phyloP scores from a whole-genome alignment of 2,113 vertebrate genomes.

The Clinocottus analis region DNA sequence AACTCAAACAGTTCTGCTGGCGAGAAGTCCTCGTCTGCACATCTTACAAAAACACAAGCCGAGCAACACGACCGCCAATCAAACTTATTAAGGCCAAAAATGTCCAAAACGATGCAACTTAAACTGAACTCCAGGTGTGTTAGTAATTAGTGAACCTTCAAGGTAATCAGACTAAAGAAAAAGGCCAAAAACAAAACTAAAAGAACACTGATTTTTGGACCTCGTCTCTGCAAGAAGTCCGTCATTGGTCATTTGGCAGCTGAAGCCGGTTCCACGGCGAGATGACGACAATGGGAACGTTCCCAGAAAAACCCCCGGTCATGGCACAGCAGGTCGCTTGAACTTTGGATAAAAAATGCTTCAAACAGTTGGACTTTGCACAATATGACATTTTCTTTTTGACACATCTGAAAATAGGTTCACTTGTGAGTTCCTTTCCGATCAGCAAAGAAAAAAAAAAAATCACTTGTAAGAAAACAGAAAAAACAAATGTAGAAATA shows the following conservation, averaged over 20 bases:
- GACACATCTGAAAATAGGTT: conserved; percentile 70
- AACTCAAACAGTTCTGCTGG: conserved; percentile 34
- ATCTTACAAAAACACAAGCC: conserved; percentile 28
- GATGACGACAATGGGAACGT: conserved; percentile 8
- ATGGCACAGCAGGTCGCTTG: conserved; percentile 78
- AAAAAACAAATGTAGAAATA: conserved; percentile 40
- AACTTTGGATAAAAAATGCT: conserved; percentile 70
- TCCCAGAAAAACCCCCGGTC: conserved; percentile 39
- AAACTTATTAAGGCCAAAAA: conserved; percentile 67
- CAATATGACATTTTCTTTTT: conserved; percentile 65
- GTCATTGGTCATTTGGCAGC: conserved; percentile 29
- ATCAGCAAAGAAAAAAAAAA: no score
- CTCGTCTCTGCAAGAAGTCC: neutral
- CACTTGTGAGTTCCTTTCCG: conserved; percentile 29
- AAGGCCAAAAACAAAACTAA: neutral
- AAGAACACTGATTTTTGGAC: conserved; percentile 10
- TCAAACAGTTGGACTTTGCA: conserved; percentile 65
- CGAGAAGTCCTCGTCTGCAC: conserved; percentile 9
- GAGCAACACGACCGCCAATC: conserved; percentile 37
- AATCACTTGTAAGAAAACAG: conserved; percentile 3
- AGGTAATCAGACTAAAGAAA: conserved; percentile 26
- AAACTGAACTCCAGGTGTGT: no score
- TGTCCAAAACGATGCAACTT: no score
- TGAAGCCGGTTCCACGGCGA: conserved; percentile 3
- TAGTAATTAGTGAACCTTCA: conserved; percentile 35